phyloP scores from a whole-genome alignment of 2,797 vertebrate genomes.

The Hydrolagus colliei region DNA sequence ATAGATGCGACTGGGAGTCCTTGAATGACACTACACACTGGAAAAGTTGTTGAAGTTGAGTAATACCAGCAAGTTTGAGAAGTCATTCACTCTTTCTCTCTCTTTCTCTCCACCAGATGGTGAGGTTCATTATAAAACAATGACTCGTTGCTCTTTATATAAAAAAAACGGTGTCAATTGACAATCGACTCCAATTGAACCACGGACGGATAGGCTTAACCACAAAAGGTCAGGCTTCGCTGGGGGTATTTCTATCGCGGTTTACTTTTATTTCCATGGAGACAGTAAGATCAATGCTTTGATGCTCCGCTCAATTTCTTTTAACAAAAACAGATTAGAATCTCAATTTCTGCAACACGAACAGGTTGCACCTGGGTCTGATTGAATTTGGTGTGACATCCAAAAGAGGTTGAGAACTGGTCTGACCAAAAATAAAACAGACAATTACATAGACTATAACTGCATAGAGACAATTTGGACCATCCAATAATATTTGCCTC shows the following conservation, averaged over 20 bases:
- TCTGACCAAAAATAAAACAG: too few species aligned
- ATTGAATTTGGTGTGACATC: too few species aligned
- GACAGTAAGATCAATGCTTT: not conserved
- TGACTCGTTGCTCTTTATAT: not conserved
- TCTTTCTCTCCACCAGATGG: not conserved
- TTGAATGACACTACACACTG: too few species aligned
- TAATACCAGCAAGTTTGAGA: not conserved
- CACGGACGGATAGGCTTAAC: not conserved
- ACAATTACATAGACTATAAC: too few species aligned
- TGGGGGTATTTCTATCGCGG: not conserved
- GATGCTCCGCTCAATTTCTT: not conserved
- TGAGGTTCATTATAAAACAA: not conserved
- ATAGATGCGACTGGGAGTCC: too few species aligned
- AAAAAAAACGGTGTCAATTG: not conserved
- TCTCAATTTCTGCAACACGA: not conserved
- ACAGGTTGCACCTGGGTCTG: too few species aligned
- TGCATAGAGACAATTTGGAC: too few species aligned
- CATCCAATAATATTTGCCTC: too few species aligned
- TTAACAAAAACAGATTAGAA: not conserved
- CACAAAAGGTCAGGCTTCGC: not conserved
- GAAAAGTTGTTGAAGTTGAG: not conserved
- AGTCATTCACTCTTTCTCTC: not conserved
- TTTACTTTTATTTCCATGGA: not conserved
- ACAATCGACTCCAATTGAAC: not conserved
- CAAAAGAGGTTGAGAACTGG: too few species aligned